phyloP scores from a whole-genome alignment of 2,113 vertebrate species.

The Phyllopteryx taeniolatus region DNA sequence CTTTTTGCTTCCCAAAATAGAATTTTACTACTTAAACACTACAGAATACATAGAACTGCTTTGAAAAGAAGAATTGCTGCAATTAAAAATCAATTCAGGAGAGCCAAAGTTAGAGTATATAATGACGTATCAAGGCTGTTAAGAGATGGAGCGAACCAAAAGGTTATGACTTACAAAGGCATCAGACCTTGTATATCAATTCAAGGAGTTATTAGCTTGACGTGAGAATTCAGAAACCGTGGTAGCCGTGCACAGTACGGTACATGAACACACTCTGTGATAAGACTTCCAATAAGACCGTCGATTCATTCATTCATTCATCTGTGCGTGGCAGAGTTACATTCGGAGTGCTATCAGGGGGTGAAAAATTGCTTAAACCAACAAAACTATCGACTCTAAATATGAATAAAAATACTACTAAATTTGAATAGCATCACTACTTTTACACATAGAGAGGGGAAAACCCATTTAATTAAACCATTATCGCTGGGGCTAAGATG shows the following conservation, averaged over 20 bases:
- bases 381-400: conserved; percentile 34
- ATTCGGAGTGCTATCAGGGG: conserved; percentile 17
- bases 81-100: conserved; percentile 37
- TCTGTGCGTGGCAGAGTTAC: background rate
- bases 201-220: background rate
- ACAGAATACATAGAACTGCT: conserved; percentile 50
- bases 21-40: conserved; percentile 55
- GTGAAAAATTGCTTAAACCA: background rate
- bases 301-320: conserved; percentile 24
- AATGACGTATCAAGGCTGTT: conserved; percentile 11
- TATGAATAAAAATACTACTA: conserved; percentile 28
- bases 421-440: conserved; percentile 11
- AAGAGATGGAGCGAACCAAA: background rate
- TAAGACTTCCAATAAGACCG: conserved; percentile 13
- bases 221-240: conserved; percentile 8
- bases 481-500: conserved; percentile 20
- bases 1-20: conserved; percentile 58
- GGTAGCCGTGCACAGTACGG: conserved; percentile 5
- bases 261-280: background rate
- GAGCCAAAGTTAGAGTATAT: conserved; percentile 20
- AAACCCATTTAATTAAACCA: conserved; percentile 10
- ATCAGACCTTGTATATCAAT: background rate
- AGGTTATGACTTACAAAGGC: conserved; percentile 2
- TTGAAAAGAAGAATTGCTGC: conserved; percentile 29
- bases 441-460: conserved; percentile 3